Evolutionary conservation across 2,888 invertebrate genomes (phyloP), one percentile per base, ranked within the genome.

Genomic region (Sussaba pulchella): DNA sequence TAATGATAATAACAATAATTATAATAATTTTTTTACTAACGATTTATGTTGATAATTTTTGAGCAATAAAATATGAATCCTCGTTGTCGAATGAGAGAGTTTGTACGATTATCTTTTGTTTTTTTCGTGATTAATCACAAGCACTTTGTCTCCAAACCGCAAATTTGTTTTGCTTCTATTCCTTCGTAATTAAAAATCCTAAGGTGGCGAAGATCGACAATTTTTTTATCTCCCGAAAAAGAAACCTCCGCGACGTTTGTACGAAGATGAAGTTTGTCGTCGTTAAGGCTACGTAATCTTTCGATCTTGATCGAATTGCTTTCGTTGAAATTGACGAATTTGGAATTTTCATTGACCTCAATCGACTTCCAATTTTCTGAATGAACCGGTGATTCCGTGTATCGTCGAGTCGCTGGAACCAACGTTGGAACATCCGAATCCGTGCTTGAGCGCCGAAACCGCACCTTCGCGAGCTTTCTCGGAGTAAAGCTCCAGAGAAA

Each of bases 361-460:
- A 92, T 96, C 96, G 41, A 96, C 96, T 93, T 96, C 96, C 67
- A 96, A 93, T 92, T 96, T 96, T 83, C 96, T 94, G 90, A 96
- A 96, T 88, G 96, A 96, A 67, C 96, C 96, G 2, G 95, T 95
- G 36, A 96, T 94, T 1, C 96, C 96, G 84, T 95, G 93, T 82
- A 91, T 90, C 64, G 95, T 90, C 31, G 95, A 94, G 89, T 96
- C 96, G 43, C 81, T 85, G 47, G 89, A 87, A 5, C 94, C 94
- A 21, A 95, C 95, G 0, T 94, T 93, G 54, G 95, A 94, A 70
- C 95, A 95, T 8, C 91, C 92, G 1, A 94, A 93, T 63, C 94
- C 94, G 26, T 94, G 91, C 81, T 95, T 94, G 61, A 96, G 91
- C 0, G 96, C 96, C 0, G 96, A 96, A 2, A 96, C 94, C 0